Evolutionary conservation across 2,888 invertebrate species (phyloP), one percentile per base, ranked within the genome.

Genomic region (Meliscaeva auricollis): DNA sequence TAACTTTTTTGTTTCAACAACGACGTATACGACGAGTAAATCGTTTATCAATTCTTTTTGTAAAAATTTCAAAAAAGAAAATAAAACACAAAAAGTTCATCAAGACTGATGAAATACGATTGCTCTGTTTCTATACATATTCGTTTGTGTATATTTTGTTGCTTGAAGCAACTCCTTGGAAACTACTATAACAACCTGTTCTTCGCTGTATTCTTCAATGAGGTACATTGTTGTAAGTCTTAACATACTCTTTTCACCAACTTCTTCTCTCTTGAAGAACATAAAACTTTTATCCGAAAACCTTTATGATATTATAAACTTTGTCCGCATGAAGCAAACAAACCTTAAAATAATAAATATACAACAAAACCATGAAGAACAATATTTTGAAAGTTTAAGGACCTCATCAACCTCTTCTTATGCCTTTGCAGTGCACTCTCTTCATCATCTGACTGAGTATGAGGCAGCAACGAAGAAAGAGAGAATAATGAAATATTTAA

Each of bases 401-500:
- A 60, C 41, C 60, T 44, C 20, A 30, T 56, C 54, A 20, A 62
- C 15, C 20, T 20, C 38, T 41, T 41, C 41, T 15, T 20, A 4
- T 41, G 41, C 44, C 22, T n/a, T n/a, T n/a, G n/a, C n/a, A 38
- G 26, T 26, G 38, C 50, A 35, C 15, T 22, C 66, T 26, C 38
- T 46, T n/a, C n/a, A n/a, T n/a, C n/a, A 44, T 44, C 41, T 15
- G 17, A 17, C 30, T 11, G 38, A n/a, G n/a, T 54, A 8, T 46
- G 20, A 38, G n/a, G n/a, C 60, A 41, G 17, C 11, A 17, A n/a
- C 26, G 26, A 20, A 22, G 38, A 52, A 41, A n/a, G n/a, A n/a
- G n/a, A n/a, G n/a, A 66, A 58, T 6, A 41, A 56, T 56, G 20
- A 76, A 68, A 60, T 70, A 79, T 80, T 68, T 60, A 74, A 80